Percentiles rank a stretch among this genome's conserved stretches.
These are phyloP conservation scores for Bubo blakistoni DNA, from an alignment of 2,113 vertebrate species.

Conservation along the genomic window DNA sequence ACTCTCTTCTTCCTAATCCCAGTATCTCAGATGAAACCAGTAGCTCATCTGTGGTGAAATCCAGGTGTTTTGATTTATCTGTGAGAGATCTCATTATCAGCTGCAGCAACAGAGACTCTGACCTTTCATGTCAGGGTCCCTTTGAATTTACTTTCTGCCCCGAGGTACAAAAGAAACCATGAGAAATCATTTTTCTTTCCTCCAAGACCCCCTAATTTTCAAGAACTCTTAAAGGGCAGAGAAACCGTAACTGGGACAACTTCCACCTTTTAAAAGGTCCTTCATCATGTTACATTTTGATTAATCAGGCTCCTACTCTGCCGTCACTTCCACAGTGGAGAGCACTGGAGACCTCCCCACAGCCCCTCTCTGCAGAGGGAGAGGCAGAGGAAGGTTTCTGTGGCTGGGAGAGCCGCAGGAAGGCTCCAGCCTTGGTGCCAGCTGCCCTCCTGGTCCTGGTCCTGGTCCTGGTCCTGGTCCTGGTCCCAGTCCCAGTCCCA, in stretches of 20 bases:
- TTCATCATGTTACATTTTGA: neutral
- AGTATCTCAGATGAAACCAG: neutral
- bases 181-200: constrained; percentile 14
- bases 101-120: neutral
- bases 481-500: too few relatives aligned
- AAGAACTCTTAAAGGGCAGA: constrained; percentile 29
- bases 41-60: neutral
- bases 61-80: constrained; percentile 22
- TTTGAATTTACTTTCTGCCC: constrained; percentile 50
- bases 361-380: neutral
- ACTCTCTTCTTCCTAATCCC: neutral
- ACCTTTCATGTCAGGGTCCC: constrained; percentile 3
- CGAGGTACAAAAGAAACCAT: neutral
- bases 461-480: neutral
- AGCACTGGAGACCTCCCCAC: fast-evolving
- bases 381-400: neutral
- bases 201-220: constrained; percentile 17
- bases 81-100: constrained; percentile 22
- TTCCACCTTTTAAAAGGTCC: neutral
- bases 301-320: neutral
- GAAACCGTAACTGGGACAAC: neutral
- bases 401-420: neutral
- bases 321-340: neutral
- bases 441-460: neutral
- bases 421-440: neutral